Percentiles rank a stretch among this genome's conserved stretches.
phyloP scores from a whole-genome alignment of 2,888 invertebrate genomes.

The Sisyra nigra region DNA sequence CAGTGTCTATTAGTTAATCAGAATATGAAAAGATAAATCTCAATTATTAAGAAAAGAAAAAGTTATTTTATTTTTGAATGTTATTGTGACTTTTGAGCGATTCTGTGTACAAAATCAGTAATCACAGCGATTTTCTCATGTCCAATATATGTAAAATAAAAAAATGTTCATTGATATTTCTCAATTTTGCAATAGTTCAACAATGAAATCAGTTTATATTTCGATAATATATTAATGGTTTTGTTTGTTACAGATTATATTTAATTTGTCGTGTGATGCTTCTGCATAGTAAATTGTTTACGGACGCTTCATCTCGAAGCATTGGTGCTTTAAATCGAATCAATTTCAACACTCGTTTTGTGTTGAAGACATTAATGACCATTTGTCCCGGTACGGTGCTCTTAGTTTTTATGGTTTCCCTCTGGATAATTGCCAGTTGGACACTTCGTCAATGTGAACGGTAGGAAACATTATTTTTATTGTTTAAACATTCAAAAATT shows the following conservation, averaged over 20 bases:
- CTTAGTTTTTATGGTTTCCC: constrained; percentile 96
- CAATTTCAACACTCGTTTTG: constrained; percentile 94
- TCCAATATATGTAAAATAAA: too few species aligned
- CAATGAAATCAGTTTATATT: neutral
- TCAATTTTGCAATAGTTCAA: too few species aligned
- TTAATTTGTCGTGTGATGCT: constrained; percentile 99
- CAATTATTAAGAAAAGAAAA: too few species aligned
- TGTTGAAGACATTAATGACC: constrained; percentile 90
- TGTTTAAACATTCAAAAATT: too few species aligned
- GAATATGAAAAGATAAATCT: too few species aligned
- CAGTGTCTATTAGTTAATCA: too few species aligned
- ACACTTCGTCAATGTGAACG: constrained; percentile 96
- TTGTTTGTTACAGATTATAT: constrained; percentile 51
- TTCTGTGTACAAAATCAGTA: too few species aligned
- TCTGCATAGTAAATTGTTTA: constrained; percentile 98
- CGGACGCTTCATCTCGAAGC: constrained; percentile 96
- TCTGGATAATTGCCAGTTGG: constrained; percentile 99
- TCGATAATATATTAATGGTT: neutral
- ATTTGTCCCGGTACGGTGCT: constrained; percentile 97
- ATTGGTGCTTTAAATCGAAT: constrained; percentile 96
- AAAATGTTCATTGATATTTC: too few species aligned
- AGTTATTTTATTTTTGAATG: too few species aligned
- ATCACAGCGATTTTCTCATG: too few species aligned
- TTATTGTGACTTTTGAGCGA: too few species aligned
- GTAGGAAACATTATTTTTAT: constrained; percentile 31